phyloP scores from a whole-genome alignment of 2,797 vertebrate genomes.

The Sorex maritimensis region DNA sequence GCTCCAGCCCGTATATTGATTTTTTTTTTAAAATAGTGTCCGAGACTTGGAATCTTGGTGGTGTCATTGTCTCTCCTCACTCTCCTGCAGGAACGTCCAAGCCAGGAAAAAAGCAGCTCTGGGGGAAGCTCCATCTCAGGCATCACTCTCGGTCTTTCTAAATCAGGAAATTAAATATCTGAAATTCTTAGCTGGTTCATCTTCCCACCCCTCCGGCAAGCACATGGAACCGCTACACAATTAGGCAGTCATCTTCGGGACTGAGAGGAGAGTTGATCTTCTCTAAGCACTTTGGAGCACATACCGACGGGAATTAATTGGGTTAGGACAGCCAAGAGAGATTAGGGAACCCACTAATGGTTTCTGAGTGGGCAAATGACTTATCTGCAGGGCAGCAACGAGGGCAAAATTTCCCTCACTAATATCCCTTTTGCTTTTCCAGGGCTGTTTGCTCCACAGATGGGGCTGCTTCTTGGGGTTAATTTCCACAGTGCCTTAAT shows the following conservation, averaged over 20 bases:
- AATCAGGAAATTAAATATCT: constrained; percentile 23
- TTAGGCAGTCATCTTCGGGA: background rate
- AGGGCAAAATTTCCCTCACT: background rate
- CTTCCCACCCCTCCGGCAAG: background rate
- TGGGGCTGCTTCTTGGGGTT: background rate
- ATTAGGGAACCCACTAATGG: background rate
- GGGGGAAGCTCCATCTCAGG: background rate
- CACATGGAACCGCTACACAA: background rate
- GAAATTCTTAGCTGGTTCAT: background rate
- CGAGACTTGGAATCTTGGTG: background rate
- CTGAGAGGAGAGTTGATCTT: background rate
- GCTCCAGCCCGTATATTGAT: no score
- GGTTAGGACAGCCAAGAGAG: background rate
- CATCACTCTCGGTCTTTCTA: constrained; percentile 3
- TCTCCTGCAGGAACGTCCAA: background rate
- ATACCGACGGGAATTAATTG: background rate
- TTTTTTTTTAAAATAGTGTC: no score
- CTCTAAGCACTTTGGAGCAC: constrained; percentile 4
- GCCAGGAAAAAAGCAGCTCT: background rate
- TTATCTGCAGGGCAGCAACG: background rate
- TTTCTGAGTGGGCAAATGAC: background rate
- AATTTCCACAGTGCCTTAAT: background rate
- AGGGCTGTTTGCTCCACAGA: background rate
- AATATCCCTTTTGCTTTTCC: background rate
- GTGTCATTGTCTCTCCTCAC: background rate